These are phyloP conservation scores for Odontocerum albicorne DNA, from an alignment of 2,888 invertebrate species.

Conservation along the genomic window DNA sequence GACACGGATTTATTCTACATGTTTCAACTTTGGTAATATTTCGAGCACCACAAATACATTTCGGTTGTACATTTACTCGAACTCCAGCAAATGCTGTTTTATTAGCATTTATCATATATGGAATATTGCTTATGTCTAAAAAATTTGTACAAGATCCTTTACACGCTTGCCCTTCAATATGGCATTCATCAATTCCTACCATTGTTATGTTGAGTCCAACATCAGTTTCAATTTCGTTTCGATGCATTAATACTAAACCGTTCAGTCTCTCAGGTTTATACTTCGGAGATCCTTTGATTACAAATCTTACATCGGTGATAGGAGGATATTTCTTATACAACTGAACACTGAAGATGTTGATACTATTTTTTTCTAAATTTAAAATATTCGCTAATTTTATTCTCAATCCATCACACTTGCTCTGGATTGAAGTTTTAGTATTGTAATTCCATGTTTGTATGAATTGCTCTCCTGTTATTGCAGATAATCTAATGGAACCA, in stretches of 20 bases:
- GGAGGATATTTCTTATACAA: slow-evolving; percentile 66
- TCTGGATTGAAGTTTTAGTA: slow-evolving; percentile 63
- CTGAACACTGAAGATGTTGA: slow-evolving; percentile 82
- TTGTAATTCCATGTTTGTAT: slow-evolving; percentile 74
- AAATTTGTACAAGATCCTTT: slow-evolving; percentile 79
- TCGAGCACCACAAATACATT: slow-evolving; percentile 73
- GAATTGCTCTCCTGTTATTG: slow-evolving; percentile 78
- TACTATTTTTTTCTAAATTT: slow-evolving; percentile 65
- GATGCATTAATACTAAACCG: slow-evolving; percentile 72
- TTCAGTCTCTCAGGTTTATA: slow-evolving; percentile 76
- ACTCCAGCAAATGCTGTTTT: slow-evolving; percentile 83
- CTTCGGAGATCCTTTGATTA: slow-evolving; percentile 72
- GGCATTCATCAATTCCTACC: slow-evolving; percentile 80
- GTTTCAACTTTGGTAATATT: slow-evolving; percentile 71
- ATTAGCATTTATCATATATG: slow-evolving; percentile 81
- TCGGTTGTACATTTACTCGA: slow-evolving; percentile 69
- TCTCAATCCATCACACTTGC: slow-evolving; percentile 70
- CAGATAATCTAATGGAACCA: slow-evolving; percentile 73
- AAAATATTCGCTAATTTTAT: slow-evolving; percentile 68
- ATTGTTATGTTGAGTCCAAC: slow-evolving; percentile 77
- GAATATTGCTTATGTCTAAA: slow-evolving; percentile 67
- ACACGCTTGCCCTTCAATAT: slow-evolving; percentile 72
- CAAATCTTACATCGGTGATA: slow-evolving; percentile 72
- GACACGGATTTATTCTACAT: slow-evolving; percentile 71
- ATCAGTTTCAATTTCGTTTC: slow-evolving; percentile 71